Conservation (phyloP, 2,113 vertebrate species). For the Phalacrocorax brasilianus region DNA sequence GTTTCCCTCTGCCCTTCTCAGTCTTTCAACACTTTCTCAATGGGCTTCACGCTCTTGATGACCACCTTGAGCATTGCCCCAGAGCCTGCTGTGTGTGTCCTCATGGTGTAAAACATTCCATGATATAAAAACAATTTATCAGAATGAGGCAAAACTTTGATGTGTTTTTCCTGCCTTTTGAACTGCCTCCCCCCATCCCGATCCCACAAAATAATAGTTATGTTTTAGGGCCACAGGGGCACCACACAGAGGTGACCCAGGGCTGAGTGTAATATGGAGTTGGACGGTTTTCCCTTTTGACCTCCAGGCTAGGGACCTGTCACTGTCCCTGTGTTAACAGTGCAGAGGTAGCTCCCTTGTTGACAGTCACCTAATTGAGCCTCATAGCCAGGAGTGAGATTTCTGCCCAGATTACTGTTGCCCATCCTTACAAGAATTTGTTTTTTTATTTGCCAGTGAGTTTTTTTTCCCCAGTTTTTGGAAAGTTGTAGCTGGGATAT, state of each 20-base stretch:
- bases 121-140: not conserved
- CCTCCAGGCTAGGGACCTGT: not conserved
- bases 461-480: not conserved
- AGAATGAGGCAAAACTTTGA: not conserved
- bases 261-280: not conserved
- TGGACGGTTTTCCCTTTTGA: not conserved
- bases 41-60: not conserved
- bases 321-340: not conserved
- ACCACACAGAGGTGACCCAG: not conserved
- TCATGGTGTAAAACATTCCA: not conserved
- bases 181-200: not conserved
- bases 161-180: not conserved
- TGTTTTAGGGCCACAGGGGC: not conserved
- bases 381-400: not conserved
- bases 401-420: not conserved
- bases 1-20: not conserved
- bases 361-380: not conserved
- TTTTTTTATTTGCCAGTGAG: not conserved
- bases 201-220: not conserved
- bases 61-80: not conserved
- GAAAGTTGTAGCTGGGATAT: not conserved
- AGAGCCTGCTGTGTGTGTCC: not conserved
- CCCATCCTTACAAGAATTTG: not conserved
- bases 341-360: not conserved
- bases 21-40: not conserved